Evolutionary conservation across 1,140 invertebrate genomes (phyloP).

Genomic region (Atta cephalotes): DNA sequence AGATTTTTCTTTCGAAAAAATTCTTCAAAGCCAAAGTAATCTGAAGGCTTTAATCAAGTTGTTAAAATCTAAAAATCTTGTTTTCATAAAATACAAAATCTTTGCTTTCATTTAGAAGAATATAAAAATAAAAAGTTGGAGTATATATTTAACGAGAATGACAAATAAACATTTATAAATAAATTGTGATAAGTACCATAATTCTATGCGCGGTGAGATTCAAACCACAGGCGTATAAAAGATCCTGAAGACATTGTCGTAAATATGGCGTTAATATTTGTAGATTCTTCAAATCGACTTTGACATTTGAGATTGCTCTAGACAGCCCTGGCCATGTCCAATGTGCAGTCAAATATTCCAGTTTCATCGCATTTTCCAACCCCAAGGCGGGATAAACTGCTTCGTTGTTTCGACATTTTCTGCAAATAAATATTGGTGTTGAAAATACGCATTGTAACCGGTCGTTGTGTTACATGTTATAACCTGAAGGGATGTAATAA

Average conservation of each 20-base stretch:
- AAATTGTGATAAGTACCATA: constrained; percentile 66
- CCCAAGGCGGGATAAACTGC: constrained; percentile 91
- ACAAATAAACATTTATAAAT: not conserved
- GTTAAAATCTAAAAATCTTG: constrained; percentile 23
- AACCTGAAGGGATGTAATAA: constrained; percentile 11
- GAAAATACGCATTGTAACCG: not conserved
- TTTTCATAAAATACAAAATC: not conserved
- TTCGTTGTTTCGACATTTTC: constrained; percentile 90
- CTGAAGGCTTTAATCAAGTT: constrained; percentile 36
- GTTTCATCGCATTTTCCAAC: constrained; percentile 88
- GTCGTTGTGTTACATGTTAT: not conserved
- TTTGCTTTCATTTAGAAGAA: not conserved
- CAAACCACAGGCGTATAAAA: constrained; percentile 88
- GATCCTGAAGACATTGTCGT: constrained; percentile 88
- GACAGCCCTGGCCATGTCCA: constrained; percentile 88
- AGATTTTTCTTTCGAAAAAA: not conserved
- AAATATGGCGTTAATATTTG: constrained; percentile 87
- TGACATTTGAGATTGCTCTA: constrained; percentile 85
- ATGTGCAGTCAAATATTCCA: constrained; percentile 88
- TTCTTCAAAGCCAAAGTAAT: constrained; percentile 31
- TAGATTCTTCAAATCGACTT: constrained; percentile 84
- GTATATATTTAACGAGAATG: not conserved
- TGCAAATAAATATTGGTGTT: constrained; percentile 75
- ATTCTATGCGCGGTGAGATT: constrained; percentile 90
- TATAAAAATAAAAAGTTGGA: not conserved